phyloP scores from a whole-genome alignment of 2,888 invertebrate species.

The Habroteleia sp. region DNA sequence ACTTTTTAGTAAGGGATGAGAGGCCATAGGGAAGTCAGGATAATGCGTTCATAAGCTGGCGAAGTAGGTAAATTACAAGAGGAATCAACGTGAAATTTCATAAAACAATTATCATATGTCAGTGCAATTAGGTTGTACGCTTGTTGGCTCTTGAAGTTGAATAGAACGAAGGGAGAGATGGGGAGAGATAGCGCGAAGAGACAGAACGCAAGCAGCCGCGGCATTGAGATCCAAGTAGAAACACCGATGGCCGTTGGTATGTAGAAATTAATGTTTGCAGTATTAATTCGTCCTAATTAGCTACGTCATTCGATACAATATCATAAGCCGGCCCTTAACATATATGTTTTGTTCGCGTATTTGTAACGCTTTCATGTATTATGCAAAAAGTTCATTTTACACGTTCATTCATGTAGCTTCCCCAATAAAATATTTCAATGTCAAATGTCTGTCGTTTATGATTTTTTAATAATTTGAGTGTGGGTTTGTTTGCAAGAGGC shows the following conservation, averaged over 20 bases:
- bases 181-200: slow-evolving; percentile 56
- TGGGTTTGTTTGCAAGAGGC: neutral
- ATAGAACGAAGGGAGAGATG: slow-evolving; percentile 59
- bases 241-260: slow-evolving; percentile 57
- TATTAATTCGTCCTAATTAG: slow-evolving; percentile 71
- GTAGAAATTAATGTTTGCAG: slow-evolving; percentile 66
- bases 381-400: slow-evolving; percentile 55
- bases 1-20: slow-evolving; percentile 12
- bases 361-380: slow-evolving; percentile 43
- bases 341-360: slow-evolving; percentile 24
- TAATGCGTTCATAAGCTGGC: slow-evolving; percentile 44
- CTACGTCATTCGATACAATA: slow-evolving; percentile 69
- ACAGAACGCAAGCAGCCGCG: slow-evolving; percentile 47
- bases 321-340: slow-evolving; percentile 56
- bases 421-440: slow-evolving; percentile 40
- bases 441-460: slow-evolving; percentile 25
- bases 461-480: slow-evolving; percentile 20
- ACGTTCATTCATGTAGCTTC: slow-evolving; percentile 27
- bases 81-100: slow-evolving; percentile 66
- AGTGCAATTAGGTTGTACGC: slow-evolving; percentile 67
- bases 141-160: slow-evolving; percentile 68
- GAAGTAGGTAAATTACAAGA: slow-evolving; percentile 53
- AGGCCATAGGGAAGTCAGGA: slow-evolving; percentile 8
- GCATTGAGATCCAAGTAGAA: slow-evolving; percentile 64
- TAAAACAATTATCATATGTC: slow-evolving; percentile 67